Evolutionary conservation across 2,113 vertebrate genomes (phyloP).

Genomic region (Maccullochella peelii): DNA sequence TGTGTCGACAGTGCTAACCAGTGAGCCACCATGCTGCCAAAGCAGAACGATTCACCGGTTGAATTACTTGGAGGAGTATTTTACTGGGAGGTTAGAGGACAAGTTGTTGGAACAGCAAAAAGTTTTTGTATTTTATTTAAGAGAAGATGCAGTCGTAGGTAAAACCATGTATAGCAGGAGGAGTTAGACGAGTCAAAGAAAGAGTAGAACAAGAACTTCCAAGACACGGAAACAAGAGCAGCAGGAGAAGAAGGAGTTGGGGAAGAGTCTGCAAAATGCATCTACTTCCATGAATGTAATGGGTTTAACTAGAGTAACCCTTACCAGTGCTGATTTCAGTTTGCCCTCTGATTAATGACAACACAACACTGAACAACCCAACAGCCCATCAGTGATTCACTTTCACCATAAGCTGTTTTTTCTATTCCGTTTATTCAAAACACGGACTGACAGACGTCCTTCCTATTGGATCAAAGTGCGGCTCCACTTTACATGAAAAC

Average conservation of each 20-base stretch:
- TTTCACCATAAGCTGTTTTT: constrained; percentile 19
- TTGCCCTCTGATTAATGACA: constrained; percentile 19
- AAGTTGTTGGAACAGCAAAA: constrained; percentile 5
- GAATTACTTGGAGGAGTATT: constrained; percentile 34
- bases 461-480: constrained; percentile 17
- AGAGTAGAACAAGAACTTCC: neutral
- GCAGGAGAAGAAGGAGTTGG: constrained; percentile 1
- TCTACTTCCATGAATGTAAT: constrained; percentile 11
- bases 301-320: constrained; percentile 1
- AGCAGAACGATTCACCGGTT: neutral
- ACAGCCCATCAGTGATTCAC: constrained; percentile 17
- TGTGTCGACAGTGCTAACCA: constrained; percentile 13
- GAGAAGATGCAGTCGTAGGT: neutral
- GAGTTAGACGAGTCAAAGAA: constrained; percentile 14
- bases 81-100: constrained; percentile 5
- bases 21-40: neutral
- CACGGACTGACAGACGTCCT: neutral
- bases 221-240: constrained; percentile 6
- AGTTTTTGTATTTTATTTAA: constrained; percentile 25
- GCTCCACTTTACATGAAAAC: constrained; percentile 34
- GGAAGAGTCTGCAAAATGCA: constrained; percentile 36
- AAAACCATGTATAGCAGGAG: constrained; percentile 22
- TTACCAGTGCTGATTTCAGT: constrained; percentile 12
- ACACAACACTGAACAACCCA: neutral
- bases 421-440: neutral